Base-by-base conservation (phyloP, 2,888 invertebrate genomes). In the Steromphala cineraria region DNA sequence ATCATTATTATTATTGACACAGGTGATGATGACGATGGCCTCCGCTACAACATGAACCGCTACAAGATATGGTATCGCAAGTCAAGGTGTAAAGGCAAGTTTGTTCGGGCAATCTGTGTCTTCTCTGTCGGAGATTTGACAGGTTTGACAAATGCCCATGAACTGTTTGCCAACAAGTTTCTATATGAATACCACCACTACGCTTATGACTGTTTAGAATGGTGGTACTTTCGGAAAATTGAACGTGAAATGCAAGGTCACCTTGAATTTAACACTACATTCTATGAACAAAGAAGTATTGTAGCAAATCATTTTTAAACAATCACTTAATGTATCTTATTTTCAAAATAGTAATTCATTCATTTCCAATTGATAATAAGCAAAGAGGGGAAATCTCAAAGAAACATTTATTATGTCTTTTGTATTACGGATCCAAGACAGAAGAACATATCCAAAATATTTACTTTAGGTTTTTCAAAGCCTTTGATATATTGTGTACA, bases 151-250 rank as follows among this genome's bases (percentile, higher is more conserved):
- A 75, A 13, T 7, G 53, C 75, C 2, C 80, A 81, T 1, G 81
- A 89, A 13, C 77, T 90, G 7, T 79, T 88, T 31, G 88, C 80
- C 19, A 90, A 88, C 79, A 88, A 88, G 67, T 52, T 89, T 17
- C 80, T 88, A 53, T 19, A 83, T 13, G 56, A 84, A 53, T 78
- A 79, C 67, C 84, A 89, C 78, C 81, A 82, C 13, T 83, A 82
- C 1, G 85, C 87, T 4, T 85, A 80, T 67, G 82, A 81, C 28
- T 88, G 89, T 67, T 24, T 78, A 15, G 67, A 78, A 17, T 46
- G 46, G 46, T 67, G 62, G 31, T 85, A 88, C 13, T 40, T 17
- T 17, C 8, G 36, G 2, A 76, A 76, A 53, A 53, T 76, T 5
- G 31, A n/a, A 53, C 53, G 21, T 19, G 76, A 76, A 53, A 28